Conservation (phyloP, 2,797 vertebrate genomes). For the Manis pentadactyla region DNA sequence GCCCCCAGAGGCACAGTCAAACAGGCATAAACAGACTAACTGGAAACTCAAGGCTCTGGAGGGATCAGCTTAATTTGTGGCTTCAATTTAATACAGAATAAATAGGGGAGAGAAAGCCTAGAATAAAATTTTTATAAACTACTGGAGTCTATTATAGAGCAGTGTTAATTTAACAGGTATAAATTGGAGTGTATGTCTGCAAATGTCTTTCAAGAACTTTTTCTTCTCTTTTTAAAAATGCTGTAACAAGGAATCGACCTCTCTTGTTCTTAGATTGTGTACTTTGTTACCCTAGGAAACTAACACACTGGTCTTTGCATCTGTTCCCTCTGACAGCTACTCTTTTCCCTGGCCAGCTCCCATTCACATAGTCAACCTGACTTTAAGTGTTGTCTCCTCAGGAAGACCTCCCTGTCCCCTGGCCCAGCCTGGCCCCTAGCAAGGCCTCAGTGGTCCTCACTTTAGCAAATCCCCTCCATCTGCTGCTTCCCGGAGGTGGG, state of each 20-base stretch:
- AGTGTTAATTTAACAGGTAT: not conserved
- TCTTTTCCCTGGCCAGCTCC: not conserved
- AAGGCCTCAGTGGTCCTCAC: not conserved
- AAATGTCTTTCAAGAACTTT: not conserved
- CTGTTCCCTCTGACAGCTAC: not conserved
- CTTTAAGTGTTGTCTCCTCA: not conserved
- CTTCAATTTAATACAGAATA: slow-evolving; percentile 33
- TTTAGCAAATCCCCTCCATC: not conserved
- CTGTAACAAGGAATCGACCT: not conserved
- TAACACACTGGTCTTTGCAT: not conserved
- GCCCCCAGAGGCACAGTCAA: not conserved
- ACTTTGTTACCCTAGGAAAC: not conserved
- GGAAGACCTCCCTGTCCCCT: not conserved
- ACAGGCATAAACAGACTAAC: not conserved
- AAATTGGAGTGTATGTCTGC: not conserved
- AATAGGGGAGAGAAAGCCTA: not conserved
- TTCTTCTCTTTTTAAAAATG: not conserved
- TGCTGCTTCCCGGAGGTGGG: not conserved
- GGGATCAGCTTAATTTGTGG: not conserved
- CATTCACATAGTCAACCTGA: too few species aligned
- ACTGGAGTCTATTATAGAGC: not conserved
- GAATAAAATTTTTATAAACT: slow-evolving; percentile 7
- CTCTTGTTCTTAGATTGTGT: not conserved
- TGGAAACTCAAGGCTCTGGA: not conserved
- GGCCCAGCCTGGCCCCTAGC: not conserved